Evolutionary conservation across 2,888 invertebrate species (phyloP).

Genomic region (Nymphalis c-album): DNA sequence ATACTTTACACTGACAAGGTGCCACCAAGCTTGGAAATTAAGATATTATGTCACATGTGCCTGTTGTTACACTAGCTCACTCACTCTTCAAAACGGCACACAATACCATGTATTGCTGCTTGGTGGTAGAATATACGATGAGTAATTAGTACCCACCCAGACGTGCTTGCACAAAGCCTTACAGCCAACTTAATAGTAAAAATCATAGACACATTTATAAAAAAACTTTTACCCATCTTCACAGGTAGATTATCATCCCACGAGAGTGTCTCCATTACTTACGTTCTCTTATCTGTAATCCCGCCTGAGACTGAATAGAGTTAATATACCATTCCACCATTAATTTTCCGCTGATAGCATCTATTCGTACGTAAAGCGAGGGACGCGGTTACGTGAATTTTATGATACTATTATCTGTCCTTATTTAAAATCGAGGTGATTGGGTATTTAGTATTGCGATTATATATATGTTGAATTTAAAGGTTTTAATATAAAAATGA

Average conservation of each 20-base stretch:
- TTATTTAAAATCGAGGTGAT: neutral
- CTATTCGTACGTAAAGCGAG: slow-evolving; percentile 25
- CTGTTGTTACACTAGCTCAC: too few species aligned
- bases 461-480: neutral
- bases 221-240: neutral
- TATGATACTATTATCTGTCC: neutral
- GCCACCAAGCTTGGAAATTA: too few species aligned
- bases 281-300: slow-evolving; percentile 32
- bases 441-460: neutral
- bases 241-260: slow-evolving; percentile 20
- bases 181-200: too few species aligned
- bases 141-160: too few species aligned
- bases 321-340: slow-evolving; percentile 33
- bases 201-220: neutral
- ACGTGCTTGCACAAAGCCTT: too few species aligned
- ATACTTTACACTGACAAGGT: too few species aligned
- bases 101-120: too few species aligned
- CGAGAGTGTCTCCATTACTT: slow-evolving; percentile 31
- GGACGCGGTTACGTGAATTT: slow-evolving; percentile 13
- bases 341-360: slow-evolving; percentile 30
- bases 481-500: too few species aligned
- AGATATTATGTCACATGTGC: too few species aligned
- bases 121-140: too few species aligned
- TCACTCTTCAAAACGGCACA: too few species aligned
- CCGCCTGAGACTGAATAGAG: slow-evolving; percentile 24